phyloP scores from a whole-genome alignment of 2,797 vertebrate species.

The Syncerus caffer region DNA sequence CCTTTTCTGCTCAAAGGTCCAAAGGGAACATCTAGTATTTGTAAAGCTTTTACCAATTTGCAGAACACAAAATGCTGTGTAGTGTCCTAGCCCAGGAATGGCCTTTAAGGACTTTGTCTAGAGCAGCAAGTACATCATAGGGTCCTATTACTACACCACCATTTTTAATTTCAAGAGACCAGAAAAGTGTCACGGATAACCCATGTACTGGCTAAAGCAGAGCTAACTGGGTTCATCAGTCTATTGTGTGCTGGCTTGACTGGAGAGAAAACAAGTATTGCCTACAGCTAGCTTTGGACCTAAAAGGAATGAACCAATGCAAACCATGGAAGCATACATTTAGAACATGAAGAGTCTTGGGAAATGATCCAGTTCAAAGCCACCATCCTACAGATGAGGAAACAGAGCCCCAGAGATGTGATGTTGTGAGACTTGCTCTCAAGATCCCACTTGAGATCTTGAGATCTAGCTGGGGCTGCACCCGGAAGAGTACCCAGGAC shows the following conservation, averaged over 20 bases:
- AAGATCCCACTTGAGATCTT: neutral
- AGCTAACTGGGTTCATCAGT: neutral
- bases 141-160: neutral
- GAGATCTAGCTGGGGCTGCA: neutral
- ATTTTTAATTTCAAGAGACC: neutral
- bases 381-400: neutral
- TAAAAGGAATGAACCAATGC: neutral
- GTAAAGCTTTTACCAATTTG: neutral
- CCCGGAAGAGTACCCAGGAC: neutral
- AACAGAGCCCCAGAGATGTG: neutral
- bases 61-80: neutral
- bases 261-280: neutral
- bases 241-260: neutral
- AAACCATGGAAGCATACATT: neutral
- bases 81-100: neutral
- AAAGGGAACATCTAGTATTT: neutral
- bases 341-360: neutral
- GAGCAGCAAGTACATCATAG: neutral
- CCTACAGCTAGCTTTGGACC: neutral
- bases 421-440: neutral
- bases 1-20: neutral
- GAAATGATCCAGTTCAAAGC: neutral
- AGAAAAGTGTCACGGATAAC: neutral
- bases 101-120: neutral
- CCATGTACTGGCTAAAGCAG: neutral